phyloP scores from a whole-genome alignment of 2,888 invertebrate genomes.

The Polietes domitor region DNA sequence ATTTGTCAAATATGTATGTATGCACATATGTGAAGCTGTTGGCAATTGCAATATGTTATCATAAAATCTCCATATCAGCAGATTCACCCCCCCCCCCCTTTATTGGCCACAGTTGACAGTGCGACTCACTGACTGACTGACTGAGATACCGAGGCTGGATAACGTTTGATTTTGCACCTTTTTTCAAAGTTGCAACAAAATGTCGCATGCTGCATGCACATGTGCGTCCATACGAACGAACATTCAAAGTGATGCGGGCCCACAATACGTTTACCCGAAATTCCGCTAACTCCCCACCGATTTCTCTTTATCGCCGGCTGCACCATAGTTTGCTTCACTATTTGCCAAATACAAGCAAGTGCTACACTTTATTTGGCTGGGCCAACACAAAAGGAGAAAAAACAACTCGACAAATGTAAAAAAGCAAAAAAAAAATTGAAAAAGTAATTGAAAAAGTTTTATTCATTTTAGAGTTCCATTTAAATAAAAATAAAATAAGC shows the following conservation, averaged over 20 bases:
- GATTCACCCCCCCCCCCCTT: too few relatives aligned
- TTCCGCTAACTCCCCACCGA: not conserved
- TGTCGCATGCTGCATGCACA: not conserved
- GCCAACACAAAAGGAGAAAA: too few relatives aligned
- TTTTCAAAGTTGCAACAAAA: not conserved
- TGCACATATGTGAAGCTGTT: too few relatives aligned
- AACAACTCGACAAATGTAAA: not conserved
- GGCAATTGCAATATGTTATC: not conserved
- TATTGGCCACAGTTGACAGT: not conserved
- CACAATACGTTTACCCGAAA: not conserved
- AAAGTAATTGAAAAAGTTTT: slow-evolving; percentile 64
- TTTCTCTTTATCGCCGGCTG: not conserved
- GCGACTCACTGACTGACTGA: not conserved
- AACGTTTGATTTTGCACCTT: not conserved
- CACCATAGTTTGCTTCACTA: slow-evolving; percentile 7
- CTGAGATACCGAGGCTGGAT: not conserved
- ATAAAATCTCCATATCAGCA: not conserved
- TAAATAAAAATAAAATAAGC: slow-evolving; percentile 41
- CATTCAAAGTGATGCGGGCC: not conserved
- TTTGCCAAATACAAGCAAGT: slow-evolving; percentile 7
- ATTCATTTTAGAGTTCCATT: slow-evolving; percentile 62
- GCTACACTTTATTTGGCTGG: not conserved
- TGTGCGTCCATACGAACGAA: not conserved
- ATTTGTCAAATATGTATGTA: not conserved
- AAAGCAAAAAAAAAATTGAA: not conserved